Conservation (phyloP, 2,797 vertebrate genomes). For the Atherinosoma microstoma region DNA sequence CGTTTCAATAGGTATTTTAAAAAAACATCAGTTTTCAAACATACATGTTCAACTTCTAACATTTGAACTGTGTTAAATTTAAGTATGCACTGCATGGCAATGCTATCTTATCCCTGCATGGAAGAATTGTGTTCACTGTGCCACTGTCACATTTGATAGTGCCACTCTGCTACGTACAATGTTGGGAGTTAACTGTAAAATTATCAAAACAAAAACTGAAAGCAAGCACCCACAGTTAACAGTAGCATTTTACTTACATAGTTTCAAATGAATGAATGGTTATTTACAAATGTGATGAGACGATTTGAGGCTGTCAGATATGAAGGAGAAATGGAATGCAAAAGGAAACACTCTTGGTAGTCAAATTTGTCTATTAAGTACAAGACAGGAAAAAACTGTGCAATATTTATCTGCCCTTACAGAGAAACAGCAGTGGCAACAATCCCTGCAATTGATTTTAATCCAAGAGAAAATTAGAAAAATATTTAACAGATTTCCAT, state of each 20-base stretch:
- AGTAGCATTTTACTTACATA: conserved; percentile 83
- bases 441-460: conserved; percentile 90
- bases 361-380: conserved; percentile 71
- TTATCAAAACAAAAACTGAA: conserved; percentile 68
- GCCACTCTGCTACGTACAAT: conserved; percentile 78
- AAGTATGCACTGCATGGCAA: conserved; percentile 81
- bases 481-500: conserved; percentile 73
- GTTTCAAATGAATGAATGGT: conserved; percentile 79
- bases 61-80: conserved; percentile 73
- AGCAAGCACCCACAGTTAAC: conserved; percentile 82
- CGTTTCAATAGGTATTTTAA: conserved; percentile 76
- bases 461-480: conserved; percentile 80
- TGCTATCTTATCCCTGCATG: conserved; percentile 74
- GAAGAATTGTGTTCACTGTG: conserved; percentile 73
- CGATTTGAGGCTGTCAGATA: conserved; percentile 73
- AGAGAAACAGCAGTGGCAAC: conserved; percentile 88
- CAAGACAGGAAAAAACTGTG: conserved; percentile 84
- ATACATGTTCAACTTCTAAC: conserved; percentile 74
- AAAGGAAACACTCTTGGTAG: conserved; percentile 62
- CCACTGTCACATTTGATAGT: conserved; percentile 70
- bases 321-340: conserved; percentile 77
- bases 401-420: conserved; percentile 90
- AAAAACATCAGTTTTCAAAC: conserved; percentile 74
- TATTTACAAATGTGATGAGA: conserved; percentile 81
- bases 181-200: conserved; percentile 74